phyloP scores from a whole-genome alignment of 2,113 vertebrate species.

The Hipposideros armiger region DNA sequence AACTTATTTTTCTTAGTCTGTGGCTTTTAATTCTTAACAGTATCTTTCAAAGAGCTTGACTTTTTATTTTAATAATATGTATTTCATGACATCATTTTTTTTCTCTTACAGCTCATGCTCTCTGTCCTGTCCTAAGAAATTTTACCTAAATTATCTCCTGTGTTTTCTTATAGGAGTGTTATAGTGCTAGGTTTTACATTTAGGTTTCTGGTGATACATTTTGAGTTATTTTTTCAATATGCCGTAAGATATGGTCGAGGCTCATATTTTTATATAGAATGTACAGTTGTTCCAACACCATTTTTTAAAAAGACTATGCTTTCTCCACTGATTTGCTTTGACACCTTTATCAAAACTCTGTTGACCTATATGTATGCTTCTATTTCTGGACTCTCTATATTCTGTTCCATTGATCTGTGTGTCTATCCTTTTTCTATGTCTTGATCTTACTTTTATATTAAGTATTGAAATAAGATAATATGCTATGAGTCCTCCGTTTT shows the following conservation, averaged over 20 bases:
- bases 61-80: not conserved
- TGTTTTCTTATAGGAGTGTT: conserved; percentile 28
- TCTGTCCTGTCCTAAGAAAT: conserved; percentile 14
- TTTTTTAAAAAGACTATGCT: not conserved
- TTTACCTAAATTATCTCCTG: not conserved
- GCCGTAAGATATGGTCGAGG: not conserved
- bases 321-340: conserved; percentile 28
- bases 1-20: not conserved
- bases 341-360: not conserved
- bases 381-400: not conserved
- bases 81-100: conserved; percentile 43
- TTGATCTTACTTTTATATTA: conserved; percentile 35
- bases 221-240: conserved; percentile 50
- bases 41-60: not conserved
- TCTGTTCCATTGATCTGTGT: not conserved
- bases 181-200: not conserved
- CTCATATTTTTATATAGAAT: conserved; percentile 29
- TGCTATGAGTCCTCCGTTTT: not conserved
- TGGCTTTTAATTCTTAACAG: conserved; percentile 43
- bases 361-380: not conserved
- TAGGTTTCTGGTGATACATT: conserved; percentile 5
- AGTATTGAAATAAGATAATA: conserved; percentile 21
- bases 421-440: not conserved
- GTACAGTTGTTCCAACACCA: not conserved
- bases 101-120: not conserved